A percentile compares a stretch with the other conserved stretches of the same genome.
Conservation (phyloP, 2,113 vertebrate genomes). For the Salvelinus namaycush region DNA sequence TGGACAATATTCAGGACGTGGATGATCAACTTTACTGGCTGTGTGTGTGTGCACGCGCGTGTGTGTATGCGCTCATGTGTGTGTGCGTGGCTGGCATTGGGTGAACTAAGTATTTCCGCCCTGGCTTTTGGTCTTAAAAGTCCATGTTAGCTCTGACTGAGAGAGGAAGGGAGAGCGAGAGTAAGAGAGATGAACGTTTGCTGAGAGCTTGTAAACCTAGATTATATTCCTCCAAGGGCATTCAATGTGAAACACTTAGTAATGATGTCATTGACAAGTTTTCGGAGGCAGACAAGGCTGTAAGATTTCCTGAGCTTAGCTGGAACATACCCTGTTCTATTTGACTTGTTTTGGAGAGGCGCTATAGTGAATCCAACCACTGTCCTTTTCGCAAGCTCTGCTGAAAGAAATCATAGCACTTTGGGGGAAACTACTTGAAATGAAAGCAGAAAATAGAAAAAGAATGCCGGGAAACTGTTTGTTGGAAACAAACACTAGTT, state of each 20-base stretch:
- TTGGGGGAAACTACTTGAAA: too few relatives aligned
- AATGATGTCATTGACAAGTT: background rate
- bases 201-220: conserved; percentile 17
- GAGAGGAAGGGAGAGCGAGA: conserved; percentile 3
- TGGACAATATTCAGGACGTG: background rate
- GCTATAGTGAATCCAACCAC: too few relatives aligned
- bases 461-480: too few relatives aligned
- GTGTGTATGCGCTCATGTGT: background rate
- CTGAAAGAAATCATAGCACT: too few relatives aligned
- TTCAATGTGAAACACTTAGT: background rate
- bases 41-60: background rate
- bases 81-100: background rate
- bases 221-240: background rate
- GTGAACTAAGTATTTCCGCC: background rate
- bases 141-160: conserved; percentile 8
- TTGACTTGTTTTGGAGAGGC: too few relatives aligned
- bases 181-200: conserved; percentile 18
- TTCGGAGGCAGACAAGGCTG: conserved; percentile 18
- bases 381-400: too few relatives aligned
- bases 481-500: too few relatives aligned
- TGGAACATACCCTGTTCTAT: too few relatives aligned
- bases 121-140: conserved; percentile 4
- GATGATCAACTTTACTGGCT: background rate
- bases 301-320: background rate
- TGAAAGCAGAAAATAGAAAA: too few relatives aligned